Percentiles rank a stretch among this genome's conserved stretches.
These are phyloP conservation scores for Oedothorax gibbosus DNA, from an alignment of 1,140 invertebrate species.

Conservation along the genomic window DNA sequence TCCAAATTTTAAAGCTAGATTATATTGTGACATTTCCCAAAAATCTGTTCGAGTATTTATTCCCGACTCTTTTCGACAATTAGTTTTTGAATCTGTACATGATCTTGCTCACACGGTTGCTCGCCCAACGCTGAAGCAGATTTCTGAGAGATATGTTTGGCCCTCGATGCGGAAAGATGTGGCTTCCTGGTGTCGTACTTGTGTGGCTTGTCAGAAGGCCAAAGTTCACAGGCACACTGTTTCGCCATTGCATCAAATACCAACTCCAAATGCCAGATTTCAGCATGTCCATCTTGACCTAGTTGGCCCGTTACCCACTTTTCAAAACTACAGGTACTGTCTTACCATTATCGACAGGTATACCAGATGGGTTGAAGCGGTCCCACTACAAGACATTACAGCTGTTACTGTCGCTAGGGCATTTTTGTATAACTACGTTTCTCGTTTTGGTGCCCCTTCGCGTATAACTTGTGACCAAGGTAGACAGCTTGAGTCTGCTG, in stretches of 20 bases:
- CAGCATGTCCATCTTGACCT: background rate
- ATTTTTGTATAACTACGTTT: background rate
- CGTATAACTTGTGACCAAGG: background rate
- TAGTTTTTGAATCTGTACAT: too few relatives aligned
- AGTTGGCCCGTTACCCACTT: background rate
- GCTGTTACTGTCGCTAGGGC: background rate
- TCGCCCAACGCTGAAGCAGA: too few relatives aligned
- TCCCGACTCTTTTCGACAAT: too few relatives aligned
- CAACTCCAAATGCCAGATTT: background rate
- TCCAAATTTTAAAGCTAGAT: too few relatives aligned
- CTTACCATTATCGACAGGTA: constrained; percentile 11
- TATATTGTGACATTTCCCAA: background rate
- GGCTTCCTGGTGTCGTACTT: background rate
- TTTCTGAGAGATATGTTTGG: background rate
- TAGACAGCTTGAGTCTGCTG: background rate
- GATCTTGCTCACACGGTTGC: too few relatives aligned
- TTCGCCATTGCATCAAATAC: background rate
- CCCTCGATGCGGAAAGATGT: background rate
- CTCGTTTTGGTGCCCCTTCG: background rate
- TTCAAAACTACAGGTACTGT: background rate
- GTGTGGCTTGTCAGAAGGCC: background rate
- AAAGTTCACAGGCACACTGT: background rate
- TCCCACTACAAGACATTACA: background rate
- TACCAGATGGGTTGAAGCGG: background rate
- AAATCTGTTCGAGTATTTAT: background rate